A percentile compares a stretch with the other conserved stretches of the same genome.
These are phyloP conservation scores for Stichopus horrens DNA, from an alignment of 53 echinoderm and acorn worm genomes.

Conservation along the genomic window DNA sequence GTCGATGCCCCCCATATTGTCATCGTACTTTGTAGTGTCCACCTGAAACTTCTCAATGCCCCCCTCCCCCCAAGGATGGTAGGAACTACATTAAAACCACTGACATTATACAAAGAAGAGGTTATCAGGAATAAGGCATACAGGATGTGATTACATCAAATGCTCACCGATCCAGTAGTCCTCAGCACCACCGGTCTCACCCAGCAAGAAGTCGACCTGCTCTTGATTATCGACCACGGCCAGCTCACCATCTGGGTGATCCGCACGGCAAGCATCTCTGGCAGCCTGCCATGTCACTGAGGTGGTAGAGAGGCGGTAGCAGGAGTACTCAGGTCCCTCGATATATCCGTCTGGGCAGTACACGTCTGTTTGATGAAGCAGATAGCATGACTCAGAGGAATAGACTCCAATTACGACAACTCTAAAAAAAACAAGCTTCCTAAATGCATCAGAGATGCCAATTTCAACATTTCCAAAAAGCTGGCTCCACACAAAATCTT, in stretches of 20 bases:
- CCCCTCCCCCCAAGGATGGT: no score
- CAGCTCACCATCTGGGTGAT: slow-evolving; percentile 67
- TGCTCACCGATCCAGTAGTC: slow-evolving; percentile 83
- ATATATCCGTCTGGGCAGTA: slow-evolving; percentile 66
- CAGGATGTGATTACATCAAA: no score
- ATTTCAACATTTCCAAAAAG: no score
- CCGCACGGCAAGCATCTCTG: slow-evolving; percentile 61
- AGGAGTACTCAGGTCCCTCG: slow-evolving; percentile 62
- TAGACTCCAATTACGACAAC: neutral
- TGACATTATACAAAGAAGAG: no score
- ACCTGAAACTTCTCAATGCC: no score
- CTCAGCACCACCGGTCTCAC: slow-evolving; percentile 27
- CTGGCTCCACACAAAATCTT: no score
- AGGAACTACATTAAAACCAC: no score
- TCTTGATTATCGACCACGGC: slow-evolving; percentile 62
- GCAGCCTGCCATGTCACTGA: slow-evolving; percentile 73
- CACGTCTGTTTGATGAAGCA: slow-evolving; percentile 46
- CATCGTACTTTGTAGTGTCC: no score
- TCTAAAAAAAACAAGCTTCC: no score
- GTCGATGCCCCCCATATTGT: no score
- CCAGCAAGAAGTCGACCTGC: slow-evolving; percentile 62
- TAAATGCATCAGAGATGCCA: no score
- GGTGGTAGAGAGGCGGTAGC: slow-evolving; percentile 59
- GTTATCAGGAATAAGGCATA: no score
- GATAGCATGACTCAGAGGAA: neutral